Percentiles rank a stretch among this genome's conserved stretches.
Evolutionary conservation across 2,113 vertebrate genomes (phyloP).

Genomic region (Neomonachus schauinslandi): DNA sequence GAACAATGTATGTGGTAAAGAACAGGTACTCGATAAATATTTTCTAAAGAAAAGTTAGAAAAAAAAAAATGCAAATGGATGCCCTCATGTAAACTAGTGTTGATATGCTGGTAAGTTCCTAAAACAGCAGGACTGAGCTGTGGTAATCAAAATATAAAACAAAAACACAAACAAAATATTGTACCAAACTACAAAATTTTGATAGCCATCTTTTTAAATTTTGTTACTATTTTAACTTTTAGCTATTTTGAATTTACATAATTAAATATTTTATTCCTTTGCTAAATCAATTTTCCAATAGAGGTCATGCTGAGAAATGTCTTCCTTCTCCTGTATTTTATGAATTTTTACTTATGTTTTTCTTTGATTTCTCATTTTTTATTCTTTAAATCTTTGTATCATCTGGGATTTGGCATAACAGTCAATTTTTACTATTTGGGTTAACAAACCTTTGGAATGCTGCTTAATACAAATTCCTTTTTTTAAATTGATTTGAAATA

Average conservation of each 20-base stretch:
- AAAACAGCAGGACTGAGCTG: not conserved
- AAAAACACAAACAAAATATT: not conserved
- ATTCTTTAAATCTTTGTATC: not conserved
- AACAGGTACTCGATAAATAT: not conserved
- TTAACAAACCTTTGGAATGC: not conserved
- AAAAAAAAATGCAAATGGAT: not conserved
- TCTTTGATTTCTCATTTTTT: not conserved
- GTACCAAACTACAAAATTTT: not conserved
- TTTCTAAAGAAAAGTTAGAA: not conserved
- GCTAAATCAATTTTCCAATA: not conserved
- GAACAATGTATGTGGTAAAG: not conserved
- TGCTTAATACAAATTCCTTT: not conserved
- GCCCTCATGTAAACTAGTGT: not conserved
- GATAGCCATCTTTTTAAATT: not conserved
- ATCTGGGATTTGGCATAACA: not conserved
- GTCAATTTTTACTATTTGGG: not conserved
- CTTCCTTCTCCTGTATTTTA: not conserved
- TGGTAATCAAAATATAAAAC: not conserved
- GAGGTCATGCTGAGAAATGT: not conserved
- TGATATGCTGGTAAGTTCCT: not conserved
- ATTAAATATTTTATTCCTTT: not conserved
- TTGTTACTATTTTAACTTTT: not conserved
- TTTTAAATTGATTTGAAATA: not conserved
- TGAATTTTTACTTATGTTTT: not conserved
- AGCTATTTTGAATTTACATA: not conserved